Base-by-base conservation (phyloP, 2,113 vertebrate genomes). In the Poeciliopsis occidentalis region DNA sequence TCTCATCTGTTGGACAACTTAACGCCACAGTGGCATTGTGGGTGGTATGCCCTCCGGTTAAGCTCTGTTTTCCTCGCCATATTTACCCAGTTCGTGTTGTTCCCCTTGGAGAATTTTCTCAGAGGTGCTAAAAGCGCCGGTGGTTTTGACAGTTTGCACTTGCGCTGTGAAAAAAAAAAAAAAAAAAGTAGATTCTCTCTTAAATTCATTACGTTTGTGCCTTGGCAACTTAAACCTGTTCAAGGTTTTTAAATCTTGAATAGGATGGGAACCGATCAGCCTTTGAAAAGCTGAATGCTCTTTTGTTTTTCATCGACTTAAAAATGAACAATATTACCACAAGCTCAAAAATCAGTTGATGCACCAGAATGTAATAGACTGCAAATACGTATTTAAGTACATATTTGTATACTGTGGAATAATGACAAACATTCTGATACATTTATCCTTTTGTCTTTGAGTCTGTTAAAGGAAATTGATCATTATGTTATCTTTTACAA, bases 91-190 rank as follows among this genome's bases (percentile, higher is more conserved):
- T 57, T 69, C 2, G 5, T 66, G 65, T 67, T 70, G n/a, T 51
- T 69, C 62, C 70, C 87, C 82, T 70, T 69, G 41, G 84, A 77
- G 82, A 73, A 5, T 81, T 67, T 10, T 47, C 4, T 26, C 61
- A 60, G 64, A 88, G 68, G 86, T 74, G 89, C 89, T 91, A 91
- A 92, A 93, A 93, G 88, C 88, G 34, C 65, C 47, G 4, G 67
- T 64, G 76, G 77, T 69, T 82, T 65, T 81, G 63, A 72, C 15
- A 17, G 51, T 54, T 63, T 47, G 64, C 65, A 69, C 78, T 80
- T 80, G 67, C 67, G 26, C 39, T 12, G 11, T 27, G 12, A 54
- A 22, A 2, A 64, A 60, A n/a, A 67, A 3, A 37, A 37, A 37
- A 0, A 37, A 37, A 37, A 0, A 37, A 37, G 5, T 31, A 37